These are phyloP conservation scores for Philaethria dido DNA, from an alignment of 2,888 invertebrate genomes.

Conservation along the genomic window DNA sequence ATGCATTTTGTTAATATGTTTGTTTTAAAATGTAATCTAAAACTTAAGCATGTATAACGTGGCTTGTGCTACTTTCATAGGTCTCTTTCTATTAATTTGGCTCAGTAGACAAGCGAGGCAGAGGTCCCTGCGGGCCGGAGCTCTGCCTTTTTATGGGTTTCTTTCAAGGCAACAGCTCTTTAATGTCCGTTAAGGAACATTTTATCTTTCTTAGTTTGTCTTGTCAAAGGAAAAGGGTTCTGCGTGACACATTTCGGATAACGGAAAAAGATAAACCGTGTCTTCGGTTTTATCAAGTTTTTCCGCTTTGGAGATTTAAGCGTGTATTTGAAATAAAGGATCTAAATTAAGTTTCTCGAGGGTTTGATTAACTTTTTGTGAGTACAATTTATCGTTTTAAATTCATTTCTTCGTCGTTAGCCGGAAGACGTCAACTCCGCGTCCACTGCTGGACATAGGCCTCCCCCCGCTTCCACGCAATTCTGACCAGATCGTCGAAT, in stretches of 20 bases:
- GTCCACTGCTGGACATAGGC: too few relatives aligned
- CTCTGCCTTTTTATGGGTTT: constrained; percentile 73
- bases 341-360: constrained; percentile 27
- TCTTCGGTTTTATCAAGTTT: constrained; percentile 57
- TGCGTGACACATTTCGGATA: constrained; percentile 75
- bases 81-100: constrained; percentile 72
- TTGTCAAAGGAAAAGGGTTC: constrained; percentile 74
- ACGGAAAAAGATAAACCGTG: constrained; percentile 69
- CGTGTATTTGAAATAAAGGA: constrained; percentile 36
- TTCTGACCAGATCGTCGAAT: too few relatives aligned
- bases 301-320: constrained; percentile 33
- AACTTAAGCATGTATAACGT: not conserved
- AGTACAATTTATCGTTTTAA: not conserved
- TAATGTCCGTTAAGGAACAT: constrained; percentile 79
- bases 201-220: constrained; percentile 81
- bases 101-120: constrained; percentile 55
- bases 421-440: too few relatives aligned
- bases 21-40: not conserved
- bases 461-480: too few relatives aligned
- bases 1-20: not conserved
- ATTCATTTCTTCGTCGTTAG: not conserved
- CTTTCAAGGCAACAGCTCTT: constrained; percentile 70
- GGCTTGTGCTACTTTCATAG: constrained; percentile 50
- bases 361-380: constrained; percentile 3
- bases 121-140: constrained; percentile 62